Evolutionary conservation across 2,888 invertebrate species (phyloP), one percentile per base, ranked within the genome.

Genomic region (Tetramorium bicarinatum): DNA sequence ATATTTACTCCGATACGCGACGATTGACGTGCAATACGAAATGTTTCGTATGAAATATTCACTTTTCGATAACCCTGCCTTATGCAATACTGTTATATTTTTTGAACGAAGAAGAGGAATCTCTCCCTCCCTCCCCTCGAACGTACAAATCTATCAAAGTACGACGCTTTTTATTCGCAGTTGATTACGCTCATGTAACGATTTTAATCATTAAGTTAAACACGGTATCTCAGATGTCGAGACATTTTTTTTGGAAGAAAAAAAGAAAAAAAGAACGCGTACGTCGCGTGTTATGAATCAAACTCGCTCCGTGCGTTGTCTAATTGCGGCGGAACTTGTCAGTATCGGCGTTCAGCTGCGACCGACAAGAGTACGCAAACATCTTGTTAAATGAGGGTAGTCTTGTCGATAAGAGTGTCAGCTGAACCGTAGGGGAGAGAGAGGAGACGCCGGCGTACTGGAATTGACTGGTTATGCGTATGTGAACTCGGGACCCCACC

Each of bases 401-500:
- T 41, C 64, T 34, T 52, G 75, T 61, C 80, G 75, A 84, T 67
- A 81, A 79, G 34, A 72, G 66, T 29, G 67, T 34, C 13, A 47
- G 41, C 6, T n/a, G 41, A 56, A 25, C 38, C 11, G 47, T 3
- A 21, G 21, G 9, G 44, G 29, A 29, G n/a, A 59, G 59, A 44
- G 59, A 18, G 29, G 49, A 41, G 76, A 64, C 80, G 59, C 34
- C 66, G 18, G 9, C 8, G 13, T 59, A 59, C 88, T 9, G 81
- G 87, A 85, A 52, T 71, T 62, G 82, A 89, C 90, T 82, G 88
- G 90, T 89, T 90, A 82, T 0, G 13, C 54, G 69, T n/a, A 69
- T 76, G 38, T 83, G 90, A 90, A 87, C 89, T 54, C 80, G 69
- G n/a, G 85, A 90, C 90, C 90, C 47, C 83, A 29, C 61, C 49